Evolutionary conservation across 2,113 vertebrate species (phyloP).

Genomic region (Dryoscopus gambensis): DNA sequence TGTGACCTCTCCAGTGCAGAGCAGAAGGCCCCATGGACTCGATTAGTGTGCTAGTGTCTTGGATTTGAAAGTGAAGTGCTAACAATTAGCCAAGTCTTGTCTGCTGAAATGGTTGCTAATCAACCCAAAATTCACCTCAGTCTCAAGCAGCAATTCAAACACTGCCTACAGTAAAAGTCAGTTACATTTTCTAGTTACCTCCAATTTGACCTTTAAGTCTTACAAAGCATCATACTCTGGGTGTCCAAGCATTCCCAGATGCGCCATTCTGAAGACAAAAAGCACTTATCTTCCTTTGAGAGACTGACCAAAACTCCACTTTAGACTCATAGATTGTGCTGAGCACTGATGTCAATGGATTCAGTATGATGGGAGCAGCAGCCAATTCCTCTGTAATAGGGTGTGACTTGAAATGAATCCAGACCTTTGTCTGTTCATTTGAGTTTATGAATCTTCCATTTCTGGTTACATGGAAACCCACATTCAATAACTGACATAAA

Average conservation of each 20-base stretch:
- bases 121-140: neutral
- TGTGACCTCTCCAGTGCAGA: neutral
- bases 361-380: neutral
- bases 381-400: neutral
- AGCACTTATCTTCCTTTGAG: neutral
- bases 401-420: neutral
- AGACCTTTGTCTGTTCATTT: neutral
- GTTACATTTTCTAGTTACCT: neutral
- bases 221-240: neutral
- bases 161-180: neutral
- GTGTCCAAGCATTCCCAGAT: neutral
- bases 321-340: neutral
- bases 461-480: neutral
- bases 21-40: neutral
- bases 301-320: neutral
- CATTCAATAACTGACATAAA: neutral
- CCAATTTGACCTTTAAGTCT: neutral
- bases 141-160: neutral
- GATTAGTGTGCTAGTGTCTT: neutral
- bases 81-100: neutral
- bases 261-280: neutral
- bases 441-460: neutral
- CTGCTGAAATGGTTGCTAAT: neutral
- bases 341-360: neutral
- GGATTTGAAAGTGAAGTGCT: neutral